Percentiles rank a stretch among this genome's conserved stretches.
Conservation (phyloP, 2,888 invertebrate species). For the Scelioninae gen. 1 region DNA sequence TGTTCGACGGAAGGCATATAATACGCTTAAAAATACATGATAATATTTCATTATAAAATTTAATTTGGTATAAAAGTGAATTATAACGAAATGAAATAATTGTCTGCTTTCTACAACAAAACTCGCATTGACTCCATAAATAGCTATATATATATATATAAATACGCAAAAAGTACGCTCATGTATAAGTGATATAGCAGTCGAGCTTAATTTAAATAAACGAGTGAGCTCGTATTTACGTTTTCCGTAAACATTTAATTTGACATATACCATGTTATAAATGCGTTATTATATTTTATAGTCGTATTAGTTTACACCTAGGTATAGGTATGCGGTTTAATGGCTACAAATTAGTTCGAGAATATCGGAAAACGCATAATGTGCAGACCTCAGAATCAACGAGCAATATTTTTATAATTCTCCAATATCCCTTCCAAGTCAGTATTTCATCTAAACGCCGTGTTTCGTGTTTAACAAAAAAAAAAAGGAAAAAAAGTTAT, state of each 20-base stretch:
- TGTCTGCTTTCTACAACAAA: not conserved
- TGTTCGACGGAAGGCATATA: not conserved
- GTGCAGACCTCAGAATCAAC: conserved; percentile 1
- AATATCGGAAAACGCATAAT: conserved; percentile 27
- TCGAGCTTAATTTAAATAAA: conserved; percentile 50
- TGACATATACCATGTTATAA: conserved; percentile 37
- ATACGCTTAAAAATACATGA: conserved; percentile 7
- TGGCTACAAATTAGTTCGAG: conserved; percentile 23
- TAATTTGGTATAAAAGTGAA: conserved; percentile 16
- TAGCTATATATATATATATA: not conserved
- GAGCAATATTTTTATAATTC: conserved; percentile 13
- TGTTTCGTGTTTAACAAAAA: not conserved
- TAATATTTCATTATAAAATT: conserved; percentile 34
- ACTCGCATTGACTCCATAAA: conserved; percentile 2
- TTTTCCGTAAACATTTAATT: conserved; percentile 30
- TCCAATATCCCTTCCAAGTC: conserved; percentile 2
- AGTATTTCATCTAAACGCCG: conserved; percentile 8
- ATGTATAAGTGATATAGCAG: conserved; percentile 23
- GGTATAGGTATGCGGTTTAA: conserved; percentile 16
- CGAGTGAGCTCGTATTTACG: conserved; percentile 37
- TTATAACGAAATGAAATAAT: conserved; percentile 24
- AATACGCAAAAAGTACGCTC: conserved; percentile 23
- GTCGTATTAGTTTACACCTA: conserved; percentile 29
- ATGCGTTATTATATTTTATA: conserved; percentile 26
- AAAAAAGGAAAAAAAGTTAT: not conserved